phyloP scores from a whole-genome alignment of 2,797 vertebrate genomes.

The Tragelaphus oryx region DNA sequence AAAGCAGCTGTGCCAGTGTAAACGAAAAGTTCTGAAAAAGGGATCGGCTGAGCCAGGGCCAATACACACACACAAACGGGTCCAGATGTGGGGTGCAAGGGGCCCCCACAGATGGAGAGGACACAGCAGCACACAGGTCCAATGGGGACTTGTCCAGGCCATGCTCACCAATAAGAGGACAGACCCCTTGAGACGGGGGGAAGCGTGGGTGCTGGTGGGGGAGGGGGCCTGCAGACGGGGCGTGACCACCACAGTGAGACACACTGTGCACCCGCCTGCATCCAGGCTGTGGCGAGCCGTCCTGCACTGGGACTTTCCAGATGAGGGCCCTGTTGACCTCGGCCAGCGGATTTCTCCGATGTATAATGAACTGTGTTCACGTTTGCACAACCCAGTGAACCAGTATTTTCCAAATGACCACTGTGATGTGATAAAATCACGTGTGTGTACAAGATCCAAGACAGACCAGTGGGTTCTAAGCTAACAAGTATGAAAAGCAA shows the following conservation, averaged over 20 bases:
- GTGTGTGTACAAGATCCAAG: background rate
- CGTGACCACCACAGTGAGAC: background rate
- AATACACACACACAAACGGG: background rate
- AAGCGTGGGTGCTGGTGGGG: background rate
- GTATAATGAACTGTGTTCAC: background rate
- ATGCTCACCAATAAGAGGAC: background rate
- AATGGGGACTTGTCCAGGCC: background rate
- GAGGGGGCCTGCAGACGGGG: background rate
- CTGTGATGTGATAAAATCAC: background rate
- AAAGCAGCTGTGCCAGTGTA: background rate
- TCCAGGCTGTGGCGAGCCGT: background rate
- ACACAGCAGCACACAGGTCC: background rate
- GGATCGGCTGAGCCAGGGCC: background rate
- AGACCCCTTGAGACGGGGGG: too few species aligned
- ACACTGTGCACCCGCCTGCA: fast-evolving
- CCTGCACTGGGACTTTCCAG: background rate
- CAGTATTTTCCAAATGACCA: background rate
- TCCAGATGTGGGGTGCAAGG: background rate
- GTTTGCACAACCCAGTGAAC: background rate
- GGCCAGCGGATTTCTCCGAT: background rate
- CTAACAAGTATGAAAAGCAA: background rate
- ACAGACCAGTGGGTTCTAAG: fast-evolving
- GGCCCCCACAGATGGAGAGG: background rate
- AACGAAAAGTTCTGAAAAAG: background rate
- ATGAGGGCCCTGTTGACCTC: background rate